Evolutionary conservation across 92 coral and sea anemone genomes (phyloP).

Genomic region (Palythoa heliodiscus): DNA sequence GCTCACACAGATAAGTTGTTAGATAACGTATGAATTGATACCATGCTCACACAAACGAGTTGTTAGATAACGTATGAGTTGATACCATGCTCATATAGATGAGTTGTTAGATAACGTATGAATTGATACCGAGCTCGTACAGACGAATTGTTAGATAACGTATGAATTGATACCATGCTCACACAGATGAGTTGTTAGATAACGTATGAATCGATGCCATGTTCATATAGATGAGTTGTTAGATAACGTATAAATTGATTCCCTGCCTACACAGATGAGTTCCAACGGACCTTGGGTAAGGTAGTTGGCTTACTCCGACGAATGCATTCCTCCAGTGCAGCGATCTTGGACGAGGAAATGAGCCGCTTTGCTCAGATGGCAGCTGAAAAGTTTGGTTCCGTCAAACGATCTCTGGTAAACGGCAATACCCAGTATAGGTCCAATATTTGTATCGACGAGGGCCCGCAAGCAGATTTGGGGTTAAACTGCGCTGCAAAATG

Average conservation of each 20-base stretch:
- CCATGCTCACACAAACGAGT: too few relatives aligned
- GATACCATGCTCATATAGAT: neutral
- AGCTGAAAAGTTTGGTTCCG: slow-evolving; percentile 46
- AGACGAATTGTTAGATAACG: neutral
- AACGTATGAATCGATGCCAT: too few relatives aligned
- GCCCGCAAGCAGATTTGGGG: slow-evolving; percentile 39
- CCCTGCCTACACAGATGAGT: neutral
- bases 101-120: neutral
- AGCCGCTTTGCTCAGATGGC: slow-evolving; percentile 43
- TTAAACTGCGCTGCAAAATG: slow-evolving; percentile 60
- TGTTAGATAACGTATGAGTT: too few relatives aligned
- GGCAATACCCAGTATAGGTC: slow-evolving; percentile 51
- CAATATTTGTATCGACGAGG: slow-evolving; percentile 52
- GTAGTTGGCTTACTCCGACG: neutral
- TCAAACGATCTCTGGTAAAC: slow-evolving; percentile 37
- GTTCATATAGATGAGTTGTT: too few relatives aligned
- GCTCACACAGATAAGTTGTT: too few relatives aligned
- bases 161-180: too few relatives aligned
- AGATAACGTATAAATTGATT: too few relatives aligned
- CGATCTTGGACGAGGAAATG: neutral
- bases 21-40: too few relatives aligned
- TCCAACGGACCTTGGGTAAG: neutral
- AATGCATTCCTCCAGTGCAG: slow-evolving; percentile 38
- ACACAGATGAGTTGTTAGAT: neutral
- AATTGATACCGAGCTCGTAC: too few relatives aligned